phyloP scores from a whole-genome alignment of 2,888 invertebrate species.

The Ichneumon xanthorius region DNA sequence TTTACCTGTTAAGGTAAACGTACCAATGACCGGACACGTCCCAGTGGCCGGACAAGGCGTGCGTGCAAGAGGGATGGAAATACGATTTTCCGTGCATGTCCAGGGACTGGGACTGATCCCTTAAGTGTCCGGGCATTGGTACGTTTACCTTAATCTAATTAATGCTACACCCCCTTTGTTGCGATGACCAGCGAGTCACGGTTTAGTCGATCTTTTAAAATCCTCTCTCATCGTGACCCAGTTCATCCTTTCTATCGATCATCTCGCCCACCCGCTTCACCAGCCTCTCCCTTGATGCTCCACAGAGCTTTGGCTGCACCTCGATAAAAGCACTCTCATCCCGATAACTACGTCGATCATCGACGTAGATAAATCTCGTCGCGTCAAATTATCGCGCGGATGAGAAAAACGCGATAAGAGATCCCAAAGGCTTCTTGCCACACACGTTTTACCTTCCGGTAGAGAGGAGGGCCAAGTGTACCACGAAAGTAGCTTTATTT shows the following conservation, averaged over 20 bases:
- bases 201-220: slow-evolving; percentile 8
- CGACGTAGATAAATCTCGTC: slow-evolving; percentile 49
- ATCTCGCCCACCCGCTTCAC: neutral
- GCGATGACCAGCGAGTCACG: neutral
- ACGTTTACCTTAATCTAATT: neutral
- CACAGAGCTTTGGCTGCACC: slow-evolving; percentile 22
- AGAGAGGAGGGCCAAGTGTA: slow-evolving; percentile 11
- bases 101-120: too few species aligned
- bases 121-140: too few species aligned
- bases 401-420: slow-evolving; percentile 7
- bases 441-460: slow-evolving; percentile 21
- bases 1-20: neutral
- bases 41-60: too few species aligned
- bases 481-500: neutral
- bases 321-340: slow-evolving; percentile 46
- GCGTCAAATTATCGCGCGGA: slow-evolving; percentile 40
- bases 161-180: neutral
- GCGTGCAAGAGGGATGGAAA: too few species aligned
- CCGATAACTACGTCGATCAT: slow-evolving; percentile 46
- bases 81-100: too few species aligned
- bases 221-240: slow-evolving; percentile 11
- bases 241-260: slow-evolving; percentile 2
- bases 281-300: slow-evolving; percentile 5
- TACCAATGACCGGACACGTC: too few species aligned
- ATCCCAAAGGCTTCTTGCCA: neutral